Evolutionary conservation across 2,888 invertebrate genomes (phyloP).

Genomic region (Nyleta sp.): DNA sequence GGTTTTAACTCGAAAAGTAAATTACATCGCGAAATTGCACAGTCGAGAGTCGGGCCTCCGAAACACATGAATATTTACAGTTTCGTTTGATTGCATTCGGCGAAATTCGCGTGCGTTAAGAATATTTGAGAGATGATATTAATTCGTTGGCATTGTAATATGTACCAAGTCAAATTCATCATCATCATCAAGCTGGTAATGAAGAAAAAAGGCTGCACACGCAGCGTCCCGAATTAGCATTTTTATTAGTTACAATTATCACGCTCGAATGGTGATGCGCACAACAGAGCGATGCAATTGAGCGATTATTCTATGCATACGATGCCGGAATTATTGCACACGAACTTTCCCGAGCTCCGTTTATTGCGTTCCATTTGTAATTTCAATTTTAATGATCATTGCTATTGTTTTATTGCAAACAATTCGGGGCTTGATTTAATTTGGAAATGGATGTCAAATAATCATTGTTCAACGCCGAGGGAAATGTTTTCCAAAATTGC

Average conservation of each 20-base stretch:
- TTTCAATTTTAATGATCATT: too few relatives aligned
- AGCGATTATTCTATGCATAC: too few relatives aligned
- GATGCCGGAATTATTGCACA: too few relatives aligned
- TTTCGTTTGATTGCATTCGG: conserved; percentile 19
- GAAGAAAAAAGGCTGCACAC: neutral
- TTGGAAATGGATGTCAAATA: too few relatives aligned
- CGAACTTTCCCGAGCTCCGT: too few relatives aligned
- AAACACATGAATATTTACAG: conserved; percentile 24
- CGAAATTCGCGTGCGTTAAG: conserved; percentile 8
- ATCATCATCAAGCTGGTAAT: conserved; percentile 7
- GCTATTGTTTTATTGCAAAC: too few relatives aligned
- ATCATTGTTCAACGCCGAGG: too few relatives aligned
- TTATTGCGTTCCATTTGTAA: too few relatives aligned
- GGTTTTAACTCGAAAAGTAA: neutral
- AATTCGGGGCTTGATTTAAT: too few relatives aligned
- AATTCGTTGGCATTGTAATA: conserved; percentile 17
- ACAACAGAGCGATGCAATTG: neutral
- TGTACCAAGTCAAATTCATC: conserved; percentile 13
- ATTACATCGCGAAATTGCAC: conserved; percentile 5
- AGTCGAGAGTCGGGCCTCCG: conserved; percentile 6
- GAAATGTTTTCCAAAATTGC: too few relatives aligned
- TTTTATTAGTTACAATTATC: conserved; percentile 19
- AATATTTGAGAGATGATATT: conserved; percentile 6
- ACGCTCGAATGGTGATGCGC: conserved; percentile 7
- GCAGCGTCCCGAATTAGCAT: conserved; percentile 1